A percentile compares a stretch with the other conserved stretches of the same genome.
Conservation (phyloP, 2,888 invertebrate species). For the Aradus depressus region DNA sequence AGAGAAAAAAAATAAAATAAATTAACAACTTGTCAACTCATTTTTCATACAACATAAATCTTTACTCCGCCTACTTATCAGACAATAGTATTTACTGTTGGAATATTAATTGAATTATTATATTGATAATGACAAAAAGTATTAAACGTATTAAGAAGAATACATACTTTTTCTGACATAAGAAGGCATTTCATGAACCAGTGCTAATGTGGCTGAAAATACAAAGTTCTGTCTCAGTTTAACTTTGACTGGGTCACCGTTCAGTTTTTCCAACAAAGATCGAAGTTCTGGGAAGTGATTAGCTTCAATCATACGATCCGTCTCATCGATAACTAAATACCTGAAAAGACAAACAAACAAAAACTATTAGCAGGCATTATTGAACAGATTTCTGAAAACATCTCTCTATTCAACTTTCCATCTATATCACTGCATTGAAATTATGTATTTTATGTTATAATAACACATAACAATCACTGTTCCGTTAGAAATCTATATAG, state of each 20-base stretch:
- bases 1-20: conserved; percentile 9
- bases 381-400: background rate
- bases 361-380: too few relatives aligned
- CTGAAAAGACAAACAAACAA: too few relatives aligned
- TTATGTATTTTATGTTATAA: too few relatives aligned
- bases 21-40: background rate
- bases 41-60: background rate
- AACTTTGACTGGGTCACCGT: conserved; percentile 47
- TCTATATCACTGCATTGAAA: too few relatives aligned
- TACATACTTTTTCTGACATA: conserved; percentile 41
- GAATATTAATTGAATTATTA: background rate
- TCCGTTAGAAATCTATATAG: too few relatives aligned
- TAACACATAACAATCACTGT: too few relatives aligned
- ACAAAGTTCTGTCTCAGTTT: conserved; percentile 79
- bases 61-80: background rate
- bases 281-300: conserved; percentile 91
- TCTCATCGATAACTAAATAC: conserved; percentile 92
- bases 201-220: conserved; percentile 91
- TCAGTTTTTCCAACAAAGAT: conserved; percentile 65
- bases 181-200: conserved; percentile 74
- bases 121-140: background rate
- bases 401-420: too few relatives aligned
- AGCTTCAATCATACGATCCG: conserved; percentile 94
- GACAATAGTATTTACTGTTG: background rate
- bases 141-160: background rate